These are phyloP conservation scores for Gymnogyps californianus DNA, from an alignment of 2,113 vertebrate species.

Conservation along the genomic window DNA sequence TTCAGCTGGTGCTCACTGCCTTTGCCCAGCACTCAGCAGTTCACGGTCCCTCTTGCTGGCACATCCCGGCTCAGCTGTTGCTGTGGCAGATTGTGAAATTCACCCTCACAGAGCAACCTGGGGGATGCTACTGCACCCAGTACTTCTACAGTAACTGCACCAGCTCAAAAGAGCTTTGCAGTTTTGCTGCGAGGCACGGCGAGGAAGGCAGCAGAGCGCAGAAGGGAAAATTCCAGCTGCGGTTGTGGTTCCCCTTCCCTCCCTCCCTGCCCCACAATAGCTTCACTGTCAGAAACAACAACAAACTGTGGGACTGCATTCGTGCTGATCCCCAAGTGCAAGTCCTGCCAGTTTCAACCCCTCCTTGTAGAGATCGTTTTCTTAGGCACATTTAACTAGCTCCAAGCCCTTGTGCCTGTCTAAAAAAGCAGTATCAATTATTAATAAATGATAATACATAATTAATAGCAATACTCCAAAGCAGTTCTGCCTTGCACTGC, in stretches of 20 bases:
- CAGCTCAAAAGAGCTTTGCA: not conserved
- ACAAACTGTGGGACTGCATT: not conserved
- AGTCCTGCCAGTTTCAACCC: not conserved
- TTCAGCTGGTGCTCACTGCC: not conserved
- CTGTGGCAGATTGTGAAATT: not conserved
- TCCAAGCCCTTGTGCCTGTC: not conserved
- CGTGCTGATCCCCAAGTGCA: not conserved
- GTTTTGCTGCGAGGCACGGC: not conserved
- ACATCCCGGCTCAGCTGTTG: not conserved
- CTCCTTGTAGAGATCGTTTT: not conserved
- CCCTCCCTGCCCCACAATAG: not conserved
- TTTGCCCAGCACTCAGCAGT: not conserved
- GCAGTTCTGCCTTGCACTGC: not conserved
- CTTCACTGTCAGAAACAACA: not conserved
- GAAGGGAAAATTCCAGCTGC: not conserved
- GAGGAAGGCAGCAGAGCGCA: not conserved
- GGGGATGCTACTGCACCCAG: not conserved
- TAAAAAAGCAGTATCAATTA: slow-evolving; percentile 24
- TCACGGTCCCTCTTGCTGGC: not conserved
- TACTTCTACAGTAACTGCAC: not conserved
- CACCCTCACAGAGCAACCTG: not conserved
- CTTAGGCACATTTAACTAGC: not conserved
- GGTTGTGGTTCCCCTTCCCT: not conserved
- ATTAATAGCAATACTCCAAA: not conserved
- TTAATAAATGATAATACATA: slow-evolving; percentile 1